Base-by-base conservation (phyloP, 2,888 invertebrate genomes). In the Mantis religiosa region DNA sequence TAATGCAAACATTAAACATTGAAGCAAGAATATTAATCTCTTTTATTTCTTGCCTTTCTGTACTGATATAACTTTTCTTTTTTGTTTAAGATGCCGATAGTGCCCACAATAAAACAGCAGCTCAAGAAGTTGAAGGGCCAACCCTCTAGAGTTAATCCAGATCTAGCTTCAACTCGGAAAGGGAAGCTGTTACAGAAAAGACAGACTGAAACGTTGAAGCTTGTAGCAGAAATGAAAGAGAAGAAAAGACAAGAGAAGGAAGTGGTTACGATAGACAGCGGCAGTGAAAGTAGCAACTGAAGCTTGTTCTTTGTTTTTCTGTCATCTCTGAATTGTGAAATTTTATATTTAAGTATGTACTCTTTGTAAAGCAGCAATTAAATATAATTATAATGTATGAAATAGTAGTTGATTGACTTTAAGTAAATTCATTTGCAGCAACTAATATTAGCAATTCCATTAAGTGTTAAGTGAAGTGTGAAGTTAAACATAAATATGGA, bases 41-140 rank as follows among this genome's bases (percentile, higher is more conserved):
- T 41, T 12, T 41, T 41, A 6, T 41, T 41, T 41, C 0, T 41
- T 41, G 41, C 8, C 30, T 4, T 34, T 34, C 20, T 20, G 20
- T 71, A 71, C 25, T 71, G 15, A 71, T 14, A 54, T 3, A 71
- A 71, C 20, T 20, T 41, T 28, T 87, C 41, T 81, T 89, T 12
- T 87, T 9, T 34, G 83, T 89, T 89, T 30, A 83, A 89, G 89
- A 82, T 89, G 54, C 47, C 89, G 41, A 89, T 89, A 84, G 83
- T 87, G 28, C 84, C 86, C 9, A 87, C 87, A 8, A 89, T 89
- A 30, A 30, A 89, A 81, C 30, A 84, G 28, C 87, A 89, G 81
- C 84, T 89, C n/a, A 30, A 30, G 3, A 34, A 54, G 28, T 47
- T 54, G 28, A 87, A 87, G 87, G 20, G 54, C 8, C 54, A 20